Base-by-base conservation (phyloP, 2,113 vertebrate genomes). In the Peucedramus taeniatus region DNA sequence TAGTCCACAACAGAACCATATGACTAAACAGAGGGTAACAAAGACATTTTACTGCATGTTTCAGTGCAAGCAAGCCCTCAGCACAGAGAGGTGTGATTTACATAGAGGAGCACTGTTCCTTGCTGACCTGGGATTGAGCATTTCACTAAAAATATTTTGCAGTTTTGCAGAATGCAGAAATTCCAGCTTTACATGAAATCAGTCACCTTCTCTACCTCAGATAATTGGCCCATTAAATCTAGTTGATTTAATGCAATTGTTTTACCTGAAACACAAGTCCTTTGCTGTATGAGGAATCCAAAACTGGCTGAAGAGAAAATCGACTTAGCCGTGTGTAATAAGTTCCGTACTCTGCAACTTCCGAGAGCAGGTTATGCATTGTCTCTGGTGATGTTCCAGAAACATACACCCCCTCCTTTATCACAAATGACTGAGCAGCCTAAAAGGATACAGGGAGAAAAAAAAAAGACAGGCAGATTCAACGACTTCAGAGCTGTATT, bases 241-340 rank as follows among this genome's bases (percentile, higher is more conserved):
- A 31, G 23, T 35, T 68, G 6, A 74, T 42, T 61, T 49, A 51
- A 68, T 42, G 56, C 20, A 66, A 14, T 3, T 27, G 13, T 18
- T 77, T 94, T 93, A 99, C 99, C 99, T 99, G 99, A 95, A 99
- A 99, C 59, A 99, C 99, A 7, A 99, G 98, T 51, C 99, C 99
- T 93, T 98, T 99, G 95, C 98, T 98, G 91, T 99, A 97, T 0
- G 95, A 94, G 18, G 98, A 90, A 77, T 98, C 97, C 65, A 97
- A 97, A 40, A 98, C 98, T 2, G 98, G 98, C 91, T 99, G 98
- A 94, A 99, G 97, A 39, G 99, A 99, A 95, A 99, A 99, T 53
- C 87, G 98, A 90, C 99, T 99, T 3, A 99, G 98, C 47, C 99
- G 98, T 31, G 98, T 95, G 89, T 99, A 99, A 70, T 98, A 97